Conservation (phyloP, 2,797 vertebrate genomes). For the Notamacropus eugenii region DNA sequence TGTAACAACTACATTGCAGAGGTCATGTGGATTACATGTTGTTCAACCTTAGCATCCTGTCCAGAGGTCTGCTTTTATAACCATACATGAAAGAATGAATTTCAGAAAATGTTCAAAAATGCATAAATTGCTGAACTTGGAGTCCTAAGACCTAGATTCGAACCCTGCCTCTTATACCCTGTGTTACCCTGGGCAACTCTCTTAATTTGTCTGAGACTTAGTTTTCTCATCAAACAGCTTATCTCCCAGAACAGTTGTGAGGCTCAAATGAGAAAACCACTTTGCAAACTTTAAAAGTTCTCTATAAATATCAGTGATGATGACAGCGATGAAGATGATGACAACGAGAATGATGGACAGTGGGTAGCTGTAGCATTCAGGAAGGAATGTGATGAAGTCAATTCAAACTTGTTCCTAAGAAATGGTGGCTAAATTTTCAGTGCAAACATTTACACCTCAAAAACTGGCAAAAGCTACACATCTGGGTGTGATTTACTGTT, state of each 20-base stretch:
- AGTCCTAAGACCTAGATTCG: neutral
- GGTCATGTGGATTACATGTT: neutral
- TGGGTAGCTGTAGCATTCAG: neutral
- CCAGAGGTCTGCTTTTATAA: neutral
- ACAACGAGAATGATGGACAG: neutral
- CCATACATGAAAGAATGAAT: neutral
- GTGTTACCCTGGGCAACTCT: neutral
- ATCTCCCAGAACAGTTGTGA: neutral
- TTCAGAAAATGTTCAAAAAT: neutral
- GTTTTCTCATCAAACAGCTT: conserved; percentile 10
- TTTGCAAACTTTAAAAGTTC: neutral
- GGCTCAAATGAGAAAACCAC: neutral
- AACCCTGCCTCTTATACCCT: neutral
- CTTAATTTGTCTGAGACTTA: neutral
- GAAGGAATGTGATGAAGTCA: neutral
- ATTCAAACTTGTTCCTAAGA: neutral
- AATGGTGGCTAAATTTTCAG: neutral
- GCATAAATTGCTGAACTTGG: neutral
- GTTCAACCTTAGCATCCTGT: neutral
- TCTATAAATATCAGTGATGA: neutral
- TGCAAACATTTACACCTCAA: neutral
- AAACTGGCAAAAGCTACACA: neutral
- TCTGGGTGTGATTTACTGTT: neutral
- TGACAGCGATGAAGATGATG: neutral
- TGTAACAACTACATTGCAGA: neutral